Evolutionary conservation across 2,113 vertebrate genomes (phyloP).

Genomic region (Podocnemis expansa): DNA sequence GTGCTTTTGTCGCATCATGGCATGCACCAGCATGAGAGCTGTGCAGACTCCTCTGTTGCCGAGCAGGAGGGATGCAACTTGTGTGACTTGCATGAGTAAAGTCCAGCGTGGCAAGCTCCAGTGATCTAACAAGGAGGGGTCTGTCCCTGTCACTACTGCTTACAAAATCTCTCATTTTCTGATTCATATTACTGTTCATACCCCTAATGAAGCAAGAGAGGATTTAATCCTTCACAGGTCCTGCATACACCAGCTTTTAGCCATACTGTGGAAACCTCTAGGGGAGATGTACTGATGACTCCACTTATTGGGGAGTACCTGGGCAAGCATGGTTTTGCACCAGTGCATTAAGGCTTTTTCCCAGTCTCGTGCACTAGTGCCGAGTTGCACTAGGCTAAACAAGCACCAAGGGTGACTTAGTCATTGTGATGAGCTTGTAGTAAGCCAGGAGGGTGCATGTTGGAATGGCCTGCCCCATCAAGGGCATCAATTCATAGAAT

Average conservation of each 20-base stretch:
- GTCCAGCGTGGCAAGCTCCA: background rate
- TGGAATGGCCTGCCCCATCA: background rate
- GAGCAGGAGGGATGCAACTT: background rate
- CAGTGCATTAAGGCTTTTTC: background rate
- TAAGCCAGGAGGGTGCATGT: background rate
- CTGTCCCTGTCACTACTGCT: fast-evolving
- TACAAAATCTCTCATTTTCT: background rate
- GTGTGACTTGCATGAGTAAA: fast-evolving
- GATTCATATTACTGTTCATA: background rate
- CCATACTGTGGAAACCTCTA: background rate
- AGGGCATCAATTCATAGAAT: background rate
- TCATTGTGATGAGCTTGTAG: background rate
- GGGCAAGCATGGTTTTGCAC: too few relatives aligned
- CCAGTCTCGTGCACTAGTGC: background rate
- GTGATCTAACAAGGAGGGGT: background rate
- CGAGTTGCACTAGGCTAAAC: background rate
- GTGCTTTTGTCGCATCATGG: fast-evolving
- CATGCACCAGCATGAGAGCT: fast-evolving
- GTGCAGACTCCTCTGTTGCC: background rate
- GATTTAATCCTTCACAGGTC: background rate
- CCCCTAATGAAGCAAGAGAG: background rate
- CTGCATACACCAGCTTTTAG: background rate
- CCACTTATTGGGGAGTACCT: background rate
- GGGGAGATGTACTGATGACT: background rate
- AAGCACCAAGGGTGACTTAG: background rate